Base-by-base conservation (phyloP, 2,113 vertebrate species). In the Alces alces region DNA sequence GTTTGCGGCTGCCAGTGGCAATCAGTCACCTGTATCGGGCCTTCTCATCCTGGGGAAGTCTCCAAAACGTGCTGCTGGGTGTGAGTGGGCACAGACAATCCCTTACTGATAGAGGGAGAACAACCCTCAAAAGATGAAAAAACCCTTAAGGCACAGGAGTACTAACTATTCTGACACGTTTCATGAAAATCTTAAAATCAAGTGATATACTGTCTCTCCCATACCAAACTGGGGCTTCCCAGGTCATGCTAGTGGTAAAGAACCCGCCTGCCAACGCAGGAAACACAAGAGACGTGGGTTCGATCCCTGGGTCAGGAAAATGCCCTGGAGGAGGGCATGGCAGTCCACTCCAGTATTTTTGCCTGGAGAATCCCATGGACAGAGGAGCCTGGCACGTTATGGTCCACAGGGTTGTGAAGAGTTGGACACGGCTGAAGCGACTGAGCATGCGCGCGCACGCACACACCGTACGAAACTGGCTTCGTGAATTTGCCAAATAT, bases 361-460 rank as follows among this genome's bases (percentile, higher is more conserved):
- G 66, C n/a, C n/a, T 39, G n/a, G 66, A 70, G 66, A 70, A 70
- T 70, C 5, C 66, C 66, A 70, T 23, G 66, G 66, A 39, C 19
- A 70, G 66, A 39, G 19, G 19, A 39, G 66, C 66, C 66, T 70
- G n/a, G 66, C 66, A 70, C 19, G n/a, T 39, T 70, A 70, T 39
- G 66, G 9, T 70, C 66, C 66, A 39, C 12, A 39, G n/a, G 5
- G 66, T 12, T 70, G 66, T 39, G 10, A 39, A 70, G 19, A 70
- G 19, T 23, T 23, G 19, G 66, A 12, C 66, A 39, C 5, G n/a
- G 39, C 10, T 70, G n/a, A 70, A 70, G n/a, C n/a, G 23, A 23
- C n/a, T 6, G n/a, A 39, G 2, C n/a, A 23, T 1, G n/a, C 1
- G 0, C 2, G n/a, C 1, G 0, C 2, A 2, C 19, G 11, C 66